Evolutionary conservation across 2,113 vertebrate genomes (phyloP).

Genomic region (Eudyptes chrysolophus): DNA sequence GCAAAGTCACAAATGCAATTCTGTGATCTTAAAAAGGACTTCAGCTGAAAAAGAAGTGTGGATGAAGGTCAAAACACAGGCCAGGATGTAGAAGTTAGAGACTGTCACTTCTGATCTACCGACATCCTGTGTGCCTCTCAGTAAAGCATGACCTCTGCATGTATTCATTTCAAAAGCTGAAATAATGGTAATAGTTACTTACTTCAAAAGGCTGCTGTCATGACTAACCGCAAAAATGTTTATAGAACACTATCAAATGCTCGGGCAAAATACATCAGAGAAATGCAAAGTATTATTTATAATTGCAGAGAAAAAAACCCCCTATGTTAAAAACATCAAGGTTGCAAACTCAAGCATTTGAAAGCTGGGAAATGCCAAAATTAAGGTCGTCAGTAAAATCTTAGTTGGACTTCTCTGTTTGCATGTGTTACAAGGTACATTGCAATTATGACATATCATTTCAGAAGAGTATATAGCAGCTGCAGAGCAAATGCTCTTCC

Average conservation of each 20-base stretch:
- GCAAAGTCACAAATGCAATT: background rate
- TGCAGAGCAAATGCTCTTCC: background rate
- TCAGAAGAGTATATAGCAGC: background rate
- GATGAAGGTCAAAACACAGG: background rate
- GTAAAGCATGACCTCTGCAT: background rate
- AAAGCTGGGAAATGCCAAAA: background rate
- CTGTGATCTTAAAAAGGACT: slow-evolving; percentile 7
- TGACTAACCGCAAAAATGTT: background rate
- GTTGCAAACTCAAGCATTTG: background rate
- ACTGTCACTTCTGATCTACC: background rate
- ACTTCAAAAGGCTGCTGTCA: background rate
- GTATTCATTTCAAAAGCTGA: slow-evolving; percentile 1
- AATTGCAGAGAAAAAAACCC: background rate
- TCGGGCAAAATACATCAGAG: background rate
- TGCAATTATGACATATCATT: background rate
- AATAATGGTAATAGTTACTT: background rate
- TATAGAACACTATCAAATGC: background rate
- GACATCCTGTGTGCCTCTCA: background rate
- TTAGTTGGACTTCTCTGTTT: background rate
- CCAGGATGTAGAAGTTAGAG: background rate
- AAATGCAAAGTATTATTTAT: background rate
- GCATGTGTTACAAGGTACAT: background rate
- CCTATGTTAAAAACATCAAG: background rate
- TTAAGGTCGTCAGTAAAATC: background rate
- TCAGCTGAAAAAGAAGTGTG: background rate